phyloP scores from a whole-genome alignment of 2,113 vertebrate species.

The Rana temporaria region DNA sequence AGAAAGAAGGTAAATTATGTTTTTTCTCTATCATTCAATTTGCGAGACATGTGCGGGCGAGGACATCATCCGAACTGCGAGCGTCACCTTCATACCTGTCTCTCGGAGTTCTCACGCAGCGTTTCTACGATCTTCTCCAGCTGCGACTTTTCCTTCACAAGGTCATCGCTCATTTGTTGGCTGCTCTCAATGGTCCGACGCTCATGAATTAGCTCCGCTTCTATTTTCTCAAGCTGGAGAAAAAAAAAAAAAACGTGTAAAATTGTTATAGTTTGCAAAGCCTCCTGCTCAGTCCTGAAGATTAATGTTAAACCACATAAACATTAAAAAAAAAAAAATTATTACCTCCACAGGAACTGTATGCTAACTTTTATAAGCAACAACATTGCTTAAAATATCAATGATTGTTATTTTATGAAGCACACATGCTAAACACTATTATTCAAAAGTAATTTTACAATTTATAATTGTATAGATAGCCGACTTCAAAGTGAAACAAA shows the following conservation, averaged over 20 bases:
- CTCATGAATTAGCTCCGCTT: slow-evolving; percentile 83
- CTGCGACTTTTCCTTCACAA: slow-evolving; percentile 95
- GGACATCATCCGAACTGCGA: background rate
- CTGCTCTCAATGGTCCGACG: slow-evolving; percentile 85
- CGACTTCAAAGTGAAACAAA: too few relatives aligned
- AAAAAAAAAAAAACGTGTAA: background rate
- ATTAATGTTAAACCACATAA: too few relatives aligned
- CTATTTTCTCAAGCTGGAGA: slow-evolving; percentile 88
- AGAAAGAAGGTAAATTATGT: background rate
- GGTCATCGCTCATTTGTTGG: slow-evolving; percentile 87
- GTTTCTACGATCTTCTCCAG: slow-evolving; percentile 94
- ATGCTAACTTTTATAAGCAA: too few relatives aligned
- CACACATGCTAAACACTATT: too few relatives aligned
- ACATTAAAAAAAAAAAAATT: too few relatives aligned
- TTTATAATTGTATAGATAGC: too few relatives aligned
- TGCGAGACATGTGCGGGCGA: background rate
- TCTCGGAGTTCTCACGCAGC: slow-evolving; percentile 90
- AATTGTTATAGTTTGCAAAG: too few relatives aligned
- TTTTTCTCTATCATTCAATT: background rate
- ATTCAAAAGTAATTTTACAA: too few relatives aligned
- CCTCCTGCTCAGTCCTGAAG: too few relatives aligned
- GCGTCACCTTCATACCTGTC: slow-evolving; percentile 79
- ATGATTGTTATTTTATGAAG: too few relatives aligned
- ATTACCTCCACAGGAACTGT: too few relatives aligned
- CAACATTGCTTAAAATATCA: too few relatives aligned